These are phyloP conservation scores for Chaetops frenatus DNA, from an alignment of 2,113 vertebrate species.

Conservation along the genomic window DNA sequence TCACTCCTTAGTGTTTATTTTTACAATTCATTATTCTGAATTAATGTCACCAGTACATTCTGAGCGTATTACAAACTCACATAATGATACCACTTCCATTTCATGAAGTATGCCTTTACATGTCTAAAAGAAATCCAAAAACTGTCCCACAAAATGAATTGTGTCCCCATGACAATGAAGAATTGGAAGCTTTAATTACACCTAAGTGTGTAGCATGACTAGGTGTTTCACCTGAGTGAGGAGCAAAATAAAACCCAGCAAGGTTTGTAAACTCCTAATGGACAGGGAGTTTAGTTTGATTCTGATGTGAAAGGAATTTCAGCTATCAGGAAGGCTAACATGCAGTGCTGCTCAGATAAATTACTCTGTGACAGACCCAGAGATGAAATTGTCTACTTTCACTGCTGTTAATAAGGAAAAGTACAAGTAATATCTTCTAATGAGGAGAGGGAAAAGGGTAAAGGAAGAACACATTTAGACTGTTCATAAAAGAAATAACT, in stretches of 20 bases:
- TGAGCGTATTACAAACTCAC: not conserved
- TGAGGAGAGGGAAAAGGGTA: not conserved
- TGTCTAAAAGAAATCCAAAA: not conserved
- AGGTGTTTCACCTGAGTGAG: not conserved
- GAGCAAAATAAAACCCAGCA: not conserved
- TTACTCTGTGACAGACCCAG: not conserved
- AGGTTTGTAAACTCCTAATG: not conserved
- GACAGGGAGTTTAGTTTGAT: not conserved
- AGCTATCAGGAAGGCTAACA: not conserved
- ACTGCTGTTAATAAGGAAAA: not conserved
- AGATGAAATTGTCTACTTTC: not conserved
- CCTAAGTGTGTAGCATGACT: not conserved
- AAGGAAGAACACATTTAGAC: not conserved
- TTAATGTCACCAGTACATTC: not conserved
- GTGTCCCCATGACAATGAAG: not conserved
- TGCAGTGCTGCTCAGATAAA: not conserved
- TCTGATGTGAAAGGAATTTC: not conserved
- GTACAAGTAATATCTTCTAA: not conserved
- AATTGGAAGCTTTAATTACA: not conserved
- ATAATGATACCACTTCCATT: not conserved
- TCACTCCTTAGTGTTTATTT: not conserved
- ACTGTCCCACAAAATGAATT: not conserved
- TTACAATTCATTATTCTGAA: not conserved
- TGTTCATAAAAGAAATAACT: not conserved
- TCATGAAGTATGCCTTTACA: not conserved